These are phyloP conservation scores for Papilio xuthus DNA, from an alignment of 1,140 invertebrate species.

Conservation along the genomic window DNA sequence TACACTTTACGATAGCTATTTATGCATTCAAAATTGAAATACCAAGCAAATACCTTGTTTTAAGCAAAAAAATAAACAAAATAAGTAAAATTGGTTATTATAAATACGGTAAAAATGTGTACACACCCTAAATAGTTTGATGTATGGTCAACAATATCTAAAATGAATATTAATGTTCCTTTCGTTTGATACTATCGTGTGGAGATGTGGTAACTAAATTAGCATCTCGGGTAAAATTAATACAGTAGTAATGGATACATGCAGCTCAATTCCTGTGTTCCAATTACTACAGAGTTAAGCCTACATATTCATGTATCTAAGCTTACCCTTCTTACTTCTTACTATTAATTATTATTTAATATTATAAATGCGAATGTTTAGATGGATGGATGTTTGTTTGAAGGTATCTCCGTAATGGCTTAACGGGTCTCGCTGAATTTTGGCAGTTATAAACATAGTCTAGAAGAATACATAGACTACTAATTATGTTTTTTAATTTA, in stretches of 20 bases:
- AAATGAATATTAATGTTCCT: neutral
- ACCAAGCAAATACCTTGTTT: neutral
- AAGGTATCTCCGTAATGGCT: no score
- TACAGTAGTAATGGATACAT: neutral
- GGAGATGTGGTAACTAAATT: conserved; percentile 19
- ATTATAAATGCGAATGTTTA: no score
- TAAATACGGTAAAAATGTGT: no score
- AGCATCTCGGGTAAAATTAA: conserved; percentile 13
- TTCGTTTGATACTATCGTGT: neutral
- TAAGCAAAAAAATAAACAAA: neutral
- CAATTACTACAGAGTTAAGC: conserved; percentile 1
- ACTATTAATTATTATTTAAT: no score
- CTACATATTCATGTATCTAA: neutral
- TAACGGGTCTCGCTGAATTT: no score
- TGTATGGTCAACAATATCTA: neutral
- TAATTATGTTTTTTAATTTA: no score
- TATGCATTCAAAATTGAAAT: neutral
- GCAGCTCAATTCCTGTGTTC: neutral
- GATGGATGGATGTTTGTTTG: no score
- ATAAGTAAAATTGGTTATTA: neutral
- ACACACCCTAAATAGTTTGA: no score
- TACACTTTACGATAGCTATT: neutral
- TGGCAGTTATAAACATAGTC: no score
- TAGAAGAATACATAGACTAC: no score
- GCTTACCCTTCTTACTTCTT: no score